These are phyloP conservation scores for Machaerirhynchus nigripectus DNA, from an alignment of 2,113 vertebrate species.

Conservation along the genomic window DNA sequence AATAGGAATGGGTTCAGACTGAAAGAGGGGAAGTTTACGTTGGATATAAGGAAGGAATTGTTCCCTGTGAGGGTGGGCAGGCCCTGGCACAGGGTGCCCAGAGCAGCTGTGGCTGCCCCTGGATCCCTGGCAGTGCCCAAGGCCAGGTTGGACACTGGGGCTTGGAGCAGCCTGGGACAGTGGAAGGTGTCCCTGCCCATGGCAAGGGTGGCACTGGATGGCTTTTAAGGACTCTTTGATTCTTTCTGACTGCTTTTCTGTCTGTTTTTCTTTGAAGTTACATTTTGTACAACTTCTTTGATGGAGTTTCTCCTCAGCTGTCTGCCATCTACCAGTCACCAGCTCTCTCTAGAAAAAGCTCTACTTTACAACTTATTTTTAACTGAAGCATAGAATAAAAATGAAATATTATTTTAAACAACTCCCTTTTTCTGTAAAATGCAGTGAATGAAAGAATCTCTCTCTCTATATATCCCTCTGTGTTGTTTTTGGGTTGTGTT, in stretches of 20 bases:
- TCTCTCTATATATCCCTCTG: background rate
- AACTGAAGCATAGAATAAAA: background rate
- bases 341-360: background rate
- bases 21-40: background rate
- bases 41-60: rapidly evolving
- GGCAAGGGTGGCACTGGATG: background rate
- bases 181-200: background rate
- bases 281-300: background rate
- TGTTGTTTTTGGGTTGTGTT: background rate
- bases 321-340: background rate
- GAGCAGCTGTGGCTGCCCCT: background rate
- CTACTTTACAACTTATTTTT: background rate
- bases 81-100: background rate
- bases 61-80: rapidly evolving
- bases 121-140: background rate
- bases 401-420: conserved; percentile 13
- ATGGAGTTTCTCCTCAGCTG: background rate
- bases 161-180: background rate
- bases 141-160: background rate
- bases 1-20: background rate
- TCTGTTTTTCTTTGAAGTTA: background rate
- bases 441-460: background rate
- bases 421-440: background rate
- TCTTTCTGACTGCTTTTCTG: background rate
- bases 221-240: background rate